Evolutionary conservation across 2,113 vertebrate genomes (phyloP).

Genomic region (Sapayoa aenigma): DNA sequence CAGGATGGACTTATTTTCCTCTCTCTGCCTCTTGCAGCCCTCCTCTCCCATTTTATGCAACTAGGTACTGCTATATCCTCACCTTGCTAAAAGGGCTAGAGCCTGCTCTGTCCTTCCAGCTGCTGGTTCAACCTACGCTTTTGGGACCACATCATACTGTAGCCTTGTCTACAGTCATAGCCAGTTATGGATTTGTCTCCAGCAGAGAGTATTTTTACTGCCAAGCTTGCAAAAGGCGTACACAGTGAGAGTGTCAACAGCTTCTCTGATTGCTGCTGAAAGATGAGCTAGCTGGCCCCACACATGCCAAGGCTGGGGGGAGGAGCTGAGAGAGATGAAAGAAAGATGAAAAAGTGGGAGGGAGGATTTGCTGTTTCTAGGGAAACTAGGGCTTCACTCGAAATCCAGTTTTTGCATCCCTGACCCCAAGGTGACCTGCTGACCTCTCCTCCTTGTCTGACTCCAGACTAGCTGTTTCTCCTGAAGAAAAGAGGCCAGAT

Average conservation of each 20-base stretch:
- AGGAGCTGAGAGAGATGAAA: slow-evolving; percentile 10
- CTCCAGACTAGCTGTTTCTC: slow-evolving; percentile 32
- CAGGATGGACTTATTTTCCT: not conserved
- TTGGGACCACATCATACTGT: not conserved
- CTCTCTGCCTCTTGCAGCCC: not conserved
- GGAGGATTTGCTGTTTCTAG: not conserved
- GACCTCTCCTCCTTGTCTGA: slow-evolving; percentile 34
- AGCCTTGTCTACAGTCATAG: not conserved
- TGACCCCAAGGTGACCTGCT: slow-evolving; percentile 34
- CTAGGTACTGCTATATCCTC: not conserved
- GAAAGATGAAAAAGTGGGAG: not conserved
- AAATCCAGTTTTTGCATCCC: not conserved
- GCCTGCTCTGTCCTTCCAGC: not conserved
- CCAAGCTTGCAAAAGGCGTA: not conserved
- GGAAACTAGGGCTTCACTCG: not conserved
- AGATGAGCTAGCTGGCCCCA: not conserved
- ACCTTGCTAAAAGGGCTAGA: not conserved
- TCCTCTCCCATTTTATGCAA: not conserved
- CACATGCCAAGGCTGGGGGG: not conserved
- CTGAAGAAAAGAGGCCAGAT: slow-evolving; percentile 11
- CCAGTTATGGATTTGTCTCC: not conserved
- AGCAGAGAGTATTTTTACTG: not conserved
- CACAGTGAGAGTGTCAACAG: not conserved
- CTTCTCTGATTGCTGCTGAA: not conserved
- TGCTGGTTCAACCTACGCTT: not conserved